These are phyloP conservation scores for Thunnus albacares DNA, from an alignment of 2,797 vertebrate genomes.

Conservation along the genomic window DNA sequence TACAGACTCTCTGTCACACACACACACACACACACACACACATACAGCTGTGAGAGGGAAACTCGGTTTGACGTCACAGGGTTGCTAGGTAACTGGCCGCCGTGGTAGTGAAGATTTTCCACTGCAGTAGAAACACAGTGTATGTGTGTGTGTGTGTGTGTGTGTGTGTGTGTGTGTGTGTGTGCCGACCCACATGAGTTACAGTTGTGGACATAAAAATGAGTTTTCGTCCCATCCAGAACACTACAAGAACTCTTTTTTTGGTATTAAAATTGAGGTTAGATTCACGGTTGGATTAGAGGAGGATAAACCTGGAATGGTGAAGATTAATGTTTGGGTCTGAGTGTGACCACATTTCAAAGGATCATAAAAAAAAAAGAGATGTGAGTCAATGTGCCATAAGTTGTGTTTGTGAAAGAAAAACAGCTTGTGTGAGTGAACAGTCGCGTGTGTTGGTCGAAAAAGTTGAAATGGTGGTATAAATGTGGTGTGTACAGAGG, in stretches of 20 bases:
- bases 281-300: slow-evolving; percentile 5
- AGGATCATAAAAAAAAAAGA: slow-evolving; percentile 22
- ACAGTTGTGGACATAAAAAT: slow-evolving; percentile 48
- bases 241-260: slow-evolving; percentile 13
- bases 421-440: not conserved
- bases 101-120: slow-evolving; percentile 89
- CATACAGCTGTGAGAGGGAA: slow-evolving; percentile 88
- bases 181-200: slow-evolving; percentile 48
- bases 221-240: slow-evolving; percentile 1
- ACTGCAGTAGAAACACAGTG: slow-evolving; percentile 78
- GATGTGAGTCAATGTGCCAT: slow-evolving; percentile 23
- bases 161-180: slow-evolving; percentile 40
- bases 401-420: slow-evolving; percentile 4
- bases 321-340: slow-evolving; percentile 26
- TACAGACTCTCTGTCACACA: slow-evolving; percentile 37
- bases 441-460: slow-evolving; percentile 3
- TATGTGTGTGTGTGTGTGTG: slow-evolving; percentile 42
- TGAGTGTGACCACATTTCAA: not conserved
- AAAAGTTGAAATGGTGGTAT: not conserved
- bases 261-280: slow-evolving; percentile 8
- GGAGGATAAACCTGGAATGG: not conserved
- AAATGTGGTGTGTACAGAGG: slow-evolving; percentile 46
- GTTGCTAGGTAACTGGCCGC: slow-evolving; percentile 85
- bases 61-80: slow-evolving; percentile 88
- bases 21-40: slow-evolving; percentile 33